Conservation (phyloP, 2,113 vertebrate genomes). For the Cyprinodon variegatus region DNA sequence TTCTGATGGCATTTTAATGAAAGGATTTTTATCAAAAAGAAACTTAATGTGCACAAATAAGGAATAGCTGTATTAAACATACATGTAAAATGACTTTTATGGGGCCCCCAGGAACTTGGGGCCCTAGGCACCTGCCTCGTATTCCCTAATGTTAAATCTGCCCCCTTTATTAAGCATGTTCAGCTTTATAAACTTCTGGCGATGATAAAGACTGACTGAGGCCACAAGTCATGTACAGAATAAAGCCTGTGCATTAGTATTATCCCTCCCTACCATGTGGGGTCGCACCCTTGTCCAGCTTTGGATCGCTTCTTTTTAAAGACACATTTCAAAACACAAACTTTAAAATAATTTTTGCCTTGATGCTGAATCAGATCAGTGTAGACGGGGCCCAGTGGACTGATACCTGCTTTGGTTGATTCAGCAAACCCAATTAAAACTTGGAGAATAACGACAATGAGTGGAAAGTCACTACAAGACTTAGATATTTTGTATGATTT, state of each 20-base stretch:
- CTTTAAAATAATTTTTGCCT: not conserved
- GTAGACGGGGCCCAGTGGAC: too few relatives aligned
- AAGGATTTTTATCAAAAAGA: too few relatives aligned
- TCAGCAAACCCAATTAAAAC: not conserved
- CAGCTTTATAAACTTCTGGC: not conserved
- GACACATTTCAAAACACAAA: constrained; percentile 17
- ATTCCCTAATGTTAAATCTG: too few relatives aligned
- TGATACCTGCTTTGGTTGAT: not conserved
- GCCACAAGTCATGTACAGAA: not conserved
- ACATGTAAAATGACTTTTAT: too few relatives aligned
- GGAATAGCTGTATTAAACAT: too few relatives aligned
- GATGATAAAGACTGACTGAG: not conserved
- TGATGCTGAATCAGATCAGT: too few relatives aligned
- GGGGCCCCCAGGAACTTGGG: too few relatives aligned
- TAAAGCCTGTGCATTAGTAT: constrained; percentile 1
- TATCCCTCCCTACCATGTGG: constrained; percentile 26
- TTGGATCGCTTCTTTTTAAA: not conserved
- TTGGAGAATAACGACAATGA: not conserved
- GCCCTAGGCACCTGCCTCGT: too few relatives aligned
- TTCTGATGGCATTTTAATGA: too few relatives aligned
- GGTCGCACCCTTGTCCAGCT: constrained; percentile 3
- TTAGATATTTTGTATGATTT: not conserved
- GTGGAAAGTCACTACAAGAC: not conserved
- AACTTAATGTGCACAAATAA: too few relatives aligned
- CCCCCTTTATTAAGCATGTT: too few relatives aligned